Evolutionary conservation across 1,140 invertebrate species (phyloP).

Genomic region (Drosophila oshimai): DNA sequence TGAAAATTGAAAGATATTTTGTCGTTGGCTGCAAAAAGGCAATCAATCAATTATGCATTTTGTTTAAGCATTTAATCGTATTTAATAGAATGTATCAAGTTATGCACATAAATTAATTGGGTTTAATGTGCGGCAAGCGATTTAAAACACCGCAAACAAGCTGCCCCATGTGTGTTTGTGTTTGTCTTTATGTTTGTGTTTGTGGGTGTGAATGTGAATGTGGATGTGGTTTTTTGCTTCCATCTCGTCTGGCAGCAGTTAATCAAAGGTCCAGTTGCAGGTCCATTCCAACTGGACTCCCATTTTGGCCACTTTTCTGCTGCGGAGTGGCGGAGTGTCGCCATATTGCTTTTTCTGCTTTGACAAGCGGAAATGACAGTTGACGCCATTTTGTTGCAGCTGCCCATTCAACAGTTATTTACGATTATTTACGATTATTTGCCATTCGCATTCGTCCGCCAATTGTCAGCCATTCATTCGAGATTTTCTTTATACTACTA

Average conservation of each 20-base stretch:
- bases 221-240: conserved; percentile 8
- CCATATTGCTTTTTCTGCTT: conserved; percentile 45
- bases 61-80: conserved; percentile 45
- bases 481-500: not conserved
- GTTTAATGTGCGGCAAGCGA: conserved; percentile 49
- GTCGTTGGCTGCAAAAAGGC: conserved; percentile 19
- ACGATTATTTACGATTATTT: conserved; percentile 31
- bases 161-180: not conserved
- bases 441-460: not conserved
- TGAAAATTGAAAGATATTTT: conserved; percentile 25
- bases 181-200: not conserved
- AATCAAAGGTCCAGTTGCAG: conserved; percentile 35
- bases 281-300: no score
- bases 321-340: not conserved
- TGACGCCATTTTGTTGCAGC: conserved; percentile 47
- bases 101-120: conserved; percentile 68
- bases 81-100: conserved; percentile 46
- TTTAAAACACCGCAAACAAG: conserved; percentile 48
- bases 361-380: conserved; percentile 50
- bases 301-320: no score
- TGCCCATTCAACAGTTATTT: conserved; percentile 21
- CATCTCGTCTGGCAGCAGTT: conserved; percentile 24
- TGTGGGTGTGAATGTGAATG: not conserved
- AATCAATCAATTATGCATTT: conserved; percentile 63
- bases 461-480: not conserved